Base-by-base conservation (phyloP, 1,140 invertebrate species). In the Drosophila bifasciata region DNA sequence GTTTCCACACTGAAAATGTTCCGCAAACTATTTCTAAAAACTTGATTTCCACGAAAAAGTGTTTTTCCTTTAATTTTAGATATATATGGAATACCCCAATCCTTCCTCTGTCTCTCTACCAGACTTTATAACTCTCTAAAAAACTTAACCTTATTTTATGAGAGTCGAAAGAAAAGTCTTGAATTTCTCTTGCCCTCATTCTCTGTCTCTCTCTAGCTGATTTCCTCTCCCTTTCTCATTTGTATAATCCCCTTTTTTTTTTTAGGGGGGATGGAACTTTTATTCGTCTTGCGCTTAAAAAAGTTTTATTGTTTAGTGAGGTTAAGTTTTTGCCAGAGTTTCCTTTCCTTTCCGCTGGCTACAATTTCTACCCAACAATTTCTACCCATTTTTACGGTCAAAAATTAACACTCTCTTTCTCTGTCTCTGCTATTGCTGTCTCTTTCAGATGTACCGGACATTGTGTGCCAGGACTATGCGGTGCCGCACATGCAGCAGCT, bases 401-500 rank as follows among this genome's bases (percentile, higher is more conserved):
- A 66, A 71, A 80, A 76, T 76, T 76, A 80, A 80, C 77, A 83
- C 67, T 56, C 74, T 58, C 43, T 59, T 41, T 66, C 7, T 11
- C 43, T 39, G 9, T 46, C 28, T 36, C n/a, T 66, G 25, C 25
- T 57, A 15, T 71, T 17, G 53, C 59, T 46, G 36, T 49, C 61
- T n/a, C 50, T 68, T 32, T 28, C 90, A 93, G 93, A 93, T 88
- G 92, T 94, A 55, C 92, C 93, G 61, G 93, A 94, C 80, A 92
- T 93, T 64, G 92, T 93, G 21, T 92, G 93, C 53, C 93, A 94
- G 68, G 94, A 94, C 71, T 94, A 93, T 85, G 93, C 93, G 16
- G 91, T 93, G 50, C 93, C 93, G 48, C 92, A 92, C 68, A 90
- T 92, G 71, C 86, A 92, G 73, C 81, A 91, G 73, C 72, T 91